These are phyloP conservation scores for Apis florea DNA, from an alignment of 1,140 invertebrate genomes.

Conservation along the genomic window DNA sequence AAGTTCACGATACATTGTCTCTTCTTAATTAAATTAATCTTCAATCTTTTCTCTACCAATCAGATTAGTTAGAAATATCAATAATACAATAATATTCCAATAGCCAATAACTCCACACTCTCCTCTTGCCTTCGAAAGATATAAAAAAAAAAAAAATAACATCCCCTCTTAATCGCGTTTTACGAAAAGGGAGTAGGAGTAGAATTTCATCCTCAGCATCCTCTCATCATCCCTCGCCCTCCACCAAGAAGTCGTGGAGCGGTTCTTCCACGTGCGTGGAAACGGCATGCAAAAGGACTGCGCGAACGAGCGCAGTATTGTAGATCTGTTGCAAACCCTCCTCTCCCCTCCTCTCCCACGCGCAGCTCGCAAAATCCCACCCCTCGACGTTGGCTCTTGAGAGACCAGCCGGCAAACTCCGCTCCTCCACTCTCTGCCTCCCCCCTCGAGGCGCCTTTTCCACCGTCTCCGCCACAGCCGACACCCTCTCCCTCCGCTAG, in stretches of 20 bases:
- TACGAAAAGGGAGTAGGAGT: too few species aligned
- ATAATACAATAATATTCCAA: too few species aligned
- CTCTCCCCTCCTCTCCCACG: slow-evolving; percentile 9
- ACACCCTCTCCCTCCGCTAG: slow-evolving; percentile 22
- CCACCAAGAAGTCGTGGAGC: slow-evolving; percentile 5
- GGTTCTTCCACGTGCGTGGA: slow-evolving; percentile 12
- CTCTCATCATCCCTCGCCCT: too few species aligned
- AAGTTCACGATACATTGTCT: too few species aligned
- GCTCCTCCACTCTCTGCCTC: slow-evolving; percentile 43
- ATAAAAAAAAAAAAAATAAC: too few species aligned
- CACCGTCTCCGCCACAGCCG: slow-evolving; percentile 29
- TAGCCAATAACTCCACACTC: too few species aligned
- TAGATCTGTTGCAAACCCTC: slow-evolving; percentile 45
- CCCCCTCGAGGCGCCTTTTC: slow-evolving; percentile 4
- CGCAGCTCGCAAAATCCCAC: slow-evolving; percentile 8
- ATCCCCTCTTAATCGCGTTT: too few species aligned
- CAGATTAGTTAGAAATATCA: too few species aligned
- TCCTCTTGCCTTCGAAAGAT: too few species aligned
- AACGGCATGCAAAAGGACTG: slow-evolving; percentile 44
- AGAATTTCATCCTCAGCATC: too few species aligned
- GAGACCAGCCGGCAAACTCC: slow-evolving; percentile 59
- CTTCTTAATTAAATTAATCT: too few species aligned
- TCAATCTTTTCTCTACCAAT: too few species aligned
- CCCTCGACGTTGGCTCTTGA: slow-evolving; percentile 28
- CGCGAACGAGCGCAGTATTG: slow-evolving; percentile 48